Percentiles rank a stretch among this genome's conserved stretches.
Evolutionary conservation across 1,140 invertebrate species (phyloP).

Genomic region (Drosophila lowei): DNA sequence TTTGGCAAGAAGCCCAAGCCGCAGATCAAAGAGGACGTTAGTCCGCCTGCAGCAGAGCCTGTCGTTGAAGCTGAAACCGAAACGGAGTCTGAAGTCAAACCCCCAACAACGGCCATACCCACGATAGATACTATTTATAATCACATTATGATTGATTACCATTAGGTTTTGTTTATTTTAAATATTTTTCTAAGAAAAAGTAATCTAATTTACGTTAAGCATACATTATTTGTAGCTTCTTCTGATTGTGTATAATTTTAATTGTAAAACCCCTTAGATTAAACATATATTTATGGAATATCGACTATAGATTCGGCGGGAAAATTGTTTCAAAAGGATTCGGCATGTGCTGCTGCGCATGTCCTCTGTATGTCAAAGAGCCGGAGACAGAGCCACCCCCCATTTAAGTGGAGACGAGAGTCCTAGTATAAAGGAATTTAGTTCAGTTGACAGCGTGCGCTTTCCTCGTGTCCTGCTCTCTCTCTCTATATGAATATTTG

Average conservation of each 20-base stretch:
- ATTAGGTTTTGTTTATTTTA: background rate
- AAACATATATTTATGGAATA: no score
- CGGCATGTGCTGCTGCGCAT: conserved; percentile 16
- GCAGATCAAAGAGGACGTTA: conserved; percentile 21
- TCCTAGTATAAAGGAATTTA: conserved; percentile 73
- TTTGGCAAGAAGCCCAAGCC: conserved; percentile 69
- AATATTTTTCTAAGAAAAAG: no score
- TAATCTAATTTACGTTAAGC: background rate
- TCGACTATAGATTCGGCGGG: conserved; percentile 7
- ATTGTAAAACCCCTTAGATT: no score
- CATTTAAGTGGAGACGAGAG: conserved; percentile 2
- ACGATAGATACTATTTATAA: conserved; percentile 68
- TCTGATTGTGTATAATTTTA: no score
- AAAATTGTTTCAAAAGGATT: conserved; percentile 14
- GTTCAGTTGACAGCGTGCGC: conserved; percentile 77
- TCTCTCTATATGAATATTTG: conserved; percentile 42
- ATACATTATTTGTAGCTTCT: no score
- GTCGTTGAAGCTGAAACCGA: background rate
- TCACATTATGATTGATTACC: conserved; percentile 57
- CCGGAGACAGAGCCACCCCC: conserved; percentile 47
- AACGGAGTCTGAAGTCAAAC: background rate
- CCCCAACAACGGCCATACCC: conserved; percentile 41
- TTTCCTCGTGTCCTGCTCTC: conserved; percentile 56
- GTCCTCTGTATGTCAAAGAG: conserved; percentile 8
- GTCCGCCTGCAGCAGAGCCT: conserved; percentile 1